Evolutionary conservation across 2,888 invertebrate species (phyloP), one percentile per base, ranked within the genome.

Genomic region (Dendrolimus houi): DNA sequence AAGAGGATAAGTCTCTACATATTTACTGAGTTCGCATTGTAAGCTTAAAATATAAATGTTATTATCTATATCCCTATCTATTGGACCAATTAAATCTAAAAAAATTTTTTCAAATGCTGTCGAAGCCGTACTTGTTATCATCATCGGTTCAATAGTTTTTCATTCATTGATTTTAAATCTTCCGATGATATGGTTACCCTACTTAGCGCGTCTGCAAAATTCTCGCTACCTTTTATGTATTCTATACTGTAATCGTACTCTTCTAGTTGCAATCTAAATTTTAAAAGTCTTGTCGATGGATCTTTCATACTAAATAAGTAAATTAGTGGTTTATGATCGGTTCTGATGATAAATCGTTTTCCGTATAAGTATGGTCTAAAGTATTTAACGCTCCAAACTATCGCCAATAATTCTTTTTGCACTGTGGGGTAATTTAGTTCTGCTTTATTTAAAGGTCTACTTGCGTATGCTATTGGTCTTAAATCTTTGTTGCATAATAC

Each of bases 1-100:
- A n/a, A n/a, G 52, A 54, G 41, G n/a, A 17, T 56, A 17, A 29
- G 56, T 52, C 41, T 58, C 13, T 40, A 14, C 14, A 14, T 14
- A 14, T 41, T 60, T 62, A 41, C 57, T 56, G 7, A 60, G 53
- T 47, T 60, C 59, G 54, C 62, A 60, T 54, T 58, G 60, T n/a
- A 60, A 41, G 9, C 56, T 63, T 29, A 62, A 52, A 9, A 62
- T 62, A 55, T 62, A 62, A 1, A 53, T 13, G 54, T 57, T 56
- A 53, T 59, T 57, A 55, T 61, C 12, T 9, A 55, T 41, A 58
- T 64, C 64, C 56, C 55, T 59, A 54, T 60, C 60, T 52, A 64
- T n/a, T 0, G 64, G 64, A 47, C 64, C 64, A 6, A 64, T 60
- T 52, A 62, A 17, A 53, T 64, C 62, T 59, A 64, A 57, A 58